Percentiles rank a stretch among this genome's conserved stretches.
Evolutionary conservation across 2,888 invertebrate species (phyloP).

Genomic region (Acheta domesticus): DNA sequence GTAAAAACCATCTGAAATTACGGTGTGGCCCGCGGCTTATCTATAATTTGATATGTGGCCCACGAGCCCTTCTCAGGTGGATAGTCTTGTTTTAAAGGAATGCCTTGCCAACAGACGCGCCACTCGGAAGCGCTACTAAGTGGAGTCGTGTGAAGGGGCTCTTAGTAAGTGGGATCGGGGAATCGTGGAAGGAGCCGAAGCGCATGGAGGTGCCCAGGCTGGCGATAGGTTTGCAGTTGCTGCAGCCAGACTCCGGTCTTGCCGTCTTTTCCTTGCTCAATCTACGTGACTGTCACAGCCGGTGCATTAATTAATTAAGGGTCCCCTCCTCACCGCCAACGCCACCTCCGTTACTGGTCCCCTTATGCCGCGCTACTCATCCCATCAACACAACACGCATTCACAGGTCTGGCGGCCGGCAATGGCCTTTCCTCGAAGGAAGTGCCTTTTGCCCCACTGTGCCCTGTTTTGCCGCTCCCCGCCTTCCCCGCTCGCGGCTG

Average conservation of each 20-base stretch:
- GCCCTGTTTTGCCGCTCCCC: background rate
- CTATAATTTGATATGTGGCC: no score
- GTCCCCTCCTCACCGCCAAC: background rate
- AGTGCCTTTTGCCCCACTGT: background rate
- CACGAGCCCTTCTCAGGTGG: no score
- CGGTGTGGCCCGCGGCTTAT: no score
- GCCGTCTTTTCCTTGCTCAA: background rate
- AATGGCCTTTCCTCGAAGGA: background rate
- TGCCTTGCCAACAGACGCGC: no score
- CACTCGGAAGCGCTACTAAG: no score
- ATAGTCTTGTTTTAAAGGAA: no score
- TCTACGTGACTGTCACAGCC: background rate
- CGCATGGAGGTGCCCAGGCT: background rate
- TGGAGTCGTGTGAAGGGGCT: no score
- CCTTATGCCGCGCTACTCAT: background rate
- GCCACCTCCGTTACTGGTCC: background rate
- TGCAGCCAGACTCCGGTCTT: no score
- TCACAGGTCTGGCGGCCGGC: background rate
- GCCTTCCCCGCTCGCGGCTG: background rate
- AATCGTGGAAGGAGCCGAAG: background rate
- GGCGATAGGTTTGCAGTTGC: no score
- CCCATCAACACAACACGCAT: background rate
- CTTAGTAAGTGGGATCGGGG: no score
- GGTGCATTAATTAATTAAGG: background rate
- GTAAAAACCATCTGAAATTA: no score